Base-by-base conservation (phyloP, 2,888 invertebrate genomes). In the Loripinus fragilis region DNA sequence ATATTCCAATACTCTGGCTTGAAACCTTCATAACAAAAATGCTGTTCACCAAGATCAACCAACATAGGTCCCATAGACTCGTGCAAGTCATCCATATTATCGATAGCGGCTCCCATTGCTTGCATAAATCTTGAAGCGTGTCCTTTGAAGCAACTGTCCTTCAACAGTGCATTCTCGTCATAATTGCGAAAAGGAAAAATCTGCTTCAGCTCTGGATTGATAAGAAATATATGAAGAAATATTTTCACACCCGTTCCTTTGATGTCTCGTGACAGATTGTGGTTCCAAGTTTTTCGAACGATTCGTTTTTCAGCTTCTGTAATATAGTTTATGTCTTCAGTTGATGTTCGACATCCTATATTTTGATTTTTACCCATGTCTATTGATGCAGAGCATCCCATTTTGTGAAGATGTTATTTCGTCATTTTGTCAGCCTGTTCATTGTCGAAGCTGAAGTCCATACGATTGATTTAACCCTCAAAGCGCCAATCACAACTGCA, bases 121-220 rank as follows among this genome's bases (percentile, higher is more conserved):
- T 90, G 90, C 90, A 91, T 90, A 78, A 91, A 91, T n/a, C 91
- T 76, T n/a, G 88, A 81, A 20, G 91, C 90, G 60, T 91, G 91
- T 10, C 89, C 88, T 65, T 79, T 85, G 60, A 89, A 88, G 30
- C 82, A 74, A 0, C 65, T 60, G 73, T 91, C 85, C 3, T 74
- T 72, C 25, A 87, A 20, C 35, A 91, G 80, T 1, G 72, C 79
- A 10, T 89, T 86, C 15, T 87, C 88, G 33, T 86, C 85, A 35
- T 86, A 76, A 50, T 87, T 83, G n/a, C 84, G 71, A 72, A 81
- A 87, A 5, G 90, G 90, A 75, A 91, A 91, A 17, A 91, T 81
- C 15, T 86, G 70, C 76, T 91, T 91, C 2, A 90, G 77, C 7
- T 86, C 72, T 5, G 90, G 89, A 64, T 88, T 74, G 25, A 86